These are phyloP conservation scores for Nudaria mundana DNA, from an alignment of 2,888 invertebrate species.

Conservation along the genomic window DNA sequence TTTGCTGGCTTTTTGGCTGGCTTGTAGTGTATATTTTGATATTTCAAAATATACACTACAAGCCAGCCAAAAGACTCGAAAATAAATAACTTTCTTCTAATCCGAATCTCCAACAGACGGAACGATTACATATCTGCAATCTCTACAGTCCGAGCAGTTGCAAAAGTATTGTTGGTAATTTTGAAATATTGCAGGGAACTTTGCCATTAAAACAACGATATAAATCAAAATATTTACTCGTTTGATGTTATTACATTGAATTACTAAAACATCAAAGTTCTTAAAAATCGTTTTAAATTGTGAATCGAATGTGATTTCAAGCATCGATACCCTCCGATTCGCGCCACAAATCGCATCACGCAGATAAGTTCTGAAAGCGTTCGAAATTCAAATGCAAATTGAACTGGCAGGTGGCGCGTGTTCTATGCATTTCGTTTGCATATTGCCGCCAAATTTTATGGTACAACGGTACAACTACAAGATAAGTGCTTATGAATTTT, in stretches of 20 bases:
- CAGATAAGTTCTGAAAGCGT: slow-evolving; percentile 45
- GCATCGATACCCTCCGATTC: slow-evolving; percentile 49
- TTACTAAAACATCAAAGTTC: slow-evolving; percentile 40
- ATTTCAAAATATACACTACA: no score
- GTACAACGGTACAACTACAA: no score
- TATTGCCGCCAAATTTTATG: slow-evolving; percentile 20
- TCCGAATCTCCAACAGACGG: no score
- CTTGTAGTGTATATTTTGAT: no score
- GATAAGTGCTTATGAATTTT: neutral
- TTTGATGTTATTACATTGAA: slow-evolving; percentile 13
- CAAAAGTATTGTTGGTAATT: no score
- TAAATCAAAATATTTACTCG: slow-evolving; percentile 1
- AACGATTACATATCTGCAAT: no score
- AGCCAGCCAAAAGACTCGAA: no score
- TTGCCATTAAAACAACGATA: neutral
- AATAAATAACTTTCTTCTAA: no score
- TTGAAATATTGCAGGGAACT: neutral
- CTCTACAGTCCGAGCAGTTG: no score
- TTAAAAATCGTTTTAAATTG: slow-evolving; percentile 50
- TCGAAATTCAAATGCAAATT: slow-evolving; percentile 49
- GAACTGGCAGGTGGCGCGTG: slow-evolving; percentile 38
- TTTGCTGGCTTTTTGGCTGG: no score
- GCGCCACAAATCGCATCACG: slow-evolving; percentile 51
- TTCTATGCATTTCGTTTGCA: slow-evolving; percentile 37
- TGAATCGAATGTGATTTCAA: slow-evolving; percentile 51